Percentiles rank a stretch among this genome's conserved stretches.
These are phyloP conservation scores for Onthophagus taurus DNA, from an alignment of 1,140 invertebrate species.

Conservation along the genomic window DNA sequence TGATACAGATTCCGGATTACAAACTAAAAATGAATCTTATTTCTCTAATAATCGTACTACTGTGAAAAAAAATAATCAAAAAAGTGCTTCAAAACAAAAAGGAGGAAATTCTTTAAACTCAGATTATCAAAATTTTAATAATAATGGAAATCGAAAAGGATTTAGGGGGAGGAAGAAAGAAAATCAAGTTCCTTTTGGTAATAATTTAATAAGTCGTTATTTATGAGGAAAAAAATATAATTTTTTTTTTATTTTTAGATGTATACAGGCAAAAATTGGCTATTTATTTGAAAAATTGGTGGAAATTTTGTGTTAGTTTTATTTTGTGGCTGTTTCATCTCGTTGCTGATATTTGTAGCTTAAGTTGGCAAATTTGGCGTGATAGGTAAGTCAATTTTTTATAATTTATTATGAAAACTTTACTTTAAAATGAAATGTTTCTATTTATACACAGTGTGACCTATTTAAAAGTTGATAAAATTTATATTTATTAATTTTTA, in stretches of 20 bases:
- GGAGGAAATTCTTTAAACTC: too few species aligned
- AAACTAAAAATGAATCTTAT: constrained; percentile 26
- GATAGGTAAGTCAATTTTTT: constrained; percentile 74
- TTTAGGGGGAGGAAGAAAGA: constrained; percentile 31
- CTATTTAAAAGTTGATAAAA: not conserved
- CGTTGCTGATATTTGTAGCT: constrained; percentile 64
- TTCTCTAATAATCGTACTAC: constrained; percentile 28
- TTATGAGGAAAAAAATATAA: constrained; percentile 10
- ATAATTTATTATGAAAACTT: too few species aligned
- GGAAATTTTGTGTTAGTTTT: constrained; percentile 54
- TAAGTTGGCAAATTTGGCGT: constrained; percentile 63
- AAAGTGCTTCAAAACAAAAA: constrained; percentile 21
- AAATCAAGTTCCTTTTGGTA: constrained; percentile 29
- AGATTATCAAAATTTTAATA: constrained; percentile 22
- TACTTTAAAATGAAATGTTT: too few species aligned
- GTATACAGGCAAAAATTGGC: constrained; percentile 39
- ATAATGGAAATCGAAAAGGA: constrained; percentile 29
- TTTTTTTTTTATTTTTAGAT: constrained; percentile 22
- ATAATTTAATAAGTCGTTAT: too few species aligned
- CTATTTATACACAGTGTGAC: not conserved
- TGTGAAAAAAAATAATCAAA: constrained; percentile 27
- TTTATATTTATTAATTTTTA: constrained; percentile 3
- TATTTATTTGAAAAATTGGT: constrained; percentile 55
- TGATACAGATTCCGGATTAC: constrained; percentile 23
- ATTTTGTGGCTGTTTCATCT: constrained; percentile 67